These are phyloP conservation scores for Sylvicapra grimmia DNA, from an alignment of 2,113 vertebrate species.

Conservation along the genomic window DNA sequence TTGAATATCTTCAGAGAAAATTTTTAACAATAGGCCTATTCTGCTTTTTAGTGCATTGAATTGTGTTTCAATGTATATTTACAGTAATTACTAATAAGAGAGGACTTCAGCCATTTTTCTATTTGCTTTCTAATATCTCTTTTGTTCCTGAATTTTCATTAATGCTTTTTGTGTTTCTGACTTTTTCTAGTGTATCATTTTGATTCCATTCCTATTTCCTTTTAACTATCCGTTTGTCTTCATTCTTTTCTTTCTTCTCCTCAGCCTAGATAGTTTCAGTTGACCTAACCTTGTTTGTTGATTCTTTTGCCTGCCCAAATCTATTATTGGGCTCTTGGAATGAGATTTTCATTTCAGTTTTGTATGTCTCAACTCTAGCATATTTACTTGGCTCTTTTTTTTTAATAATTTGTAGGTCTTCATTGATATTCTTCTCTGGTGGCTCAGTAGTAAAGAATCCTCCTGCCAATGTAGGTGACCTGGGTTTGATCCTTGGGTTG, in stretches of 20 bases:
- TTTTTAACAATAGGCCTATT: background rate
- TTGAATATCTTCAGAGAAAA: background rate
- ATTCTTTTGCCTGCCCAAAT: background rate
- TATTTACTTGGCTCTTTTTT: background rate
- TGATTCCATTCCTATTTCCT: background rate
- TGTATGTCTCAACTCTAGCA: background rate
- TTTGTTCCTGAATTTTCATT: background rate
- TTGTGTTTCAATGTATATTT: background rate
- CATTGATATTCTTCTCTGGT: background rate
- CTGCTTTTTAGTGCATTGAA: background rate
- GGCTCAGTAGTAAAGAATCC: background rate
- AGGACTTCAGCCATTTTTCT: background rate
- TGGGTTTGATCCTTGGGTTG: background rate
- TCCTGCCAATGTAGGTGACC: background rate
- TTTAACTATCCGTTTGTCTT: background rate
- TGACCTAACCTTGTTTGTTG: background rate
- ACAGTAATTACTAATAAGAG: background rate
- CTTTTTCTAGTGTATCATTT: background rate
- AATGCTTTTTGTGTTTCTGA: background rate
- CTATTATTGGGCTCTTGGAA: background rate
- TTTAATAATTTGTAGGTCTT: background rate
- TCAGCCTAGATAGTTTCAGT: background rate
- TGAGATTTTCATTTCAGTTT: background rate
- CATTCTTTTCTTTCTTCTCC: background rate
- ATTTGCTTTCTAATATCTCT: background rate